Conservation (phyloP, 2,113 vertebrate species). For the Pampusana beccarii region DNA sequence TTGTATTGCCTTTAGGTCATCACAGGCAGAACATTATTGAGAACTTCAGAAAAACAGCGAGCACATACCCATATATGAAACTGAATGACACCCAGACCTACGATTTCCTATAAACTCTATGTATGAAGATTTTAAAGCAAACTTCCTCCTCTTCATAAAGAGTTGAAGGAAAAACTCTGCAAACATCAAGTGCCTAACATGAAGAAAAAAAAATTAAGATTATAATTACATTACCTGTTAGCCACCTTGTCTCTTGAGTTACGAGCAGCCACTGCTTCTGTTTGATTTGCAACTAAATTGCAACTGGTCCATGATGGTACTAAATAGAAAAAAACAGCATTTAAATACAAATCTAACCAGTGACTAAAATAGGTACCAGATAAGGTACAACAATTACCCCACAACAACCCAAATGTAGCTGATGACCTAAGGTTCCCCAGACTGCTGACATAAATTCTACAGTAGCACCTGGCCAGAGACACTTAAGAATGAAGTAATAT, state of each 20-base stretch:
- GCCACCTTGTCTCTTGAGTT: slow-evolving; percentile 80
- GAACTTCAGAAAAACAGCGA: neutral
- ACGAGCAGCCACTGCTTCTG: slow-evolving; percentile 60
- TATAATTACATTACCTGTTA: slow-evolving; percentile 79
- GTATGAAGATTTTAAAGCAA: neutral
- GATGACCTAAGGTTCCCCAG: neutral
- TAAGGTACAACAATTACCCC: neutral
- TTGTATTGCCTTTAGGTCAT: neutral
- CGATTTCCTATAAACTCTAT: neutral
- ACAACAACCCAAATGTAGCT: neutral
- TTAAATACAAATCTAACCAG: neutral
- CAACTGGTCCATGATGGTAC: slow-evolving; percentile 82
- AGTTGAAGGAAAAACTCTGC: neutral
- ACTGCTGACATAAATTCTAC: neutral
- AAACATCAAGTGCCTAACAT: neutral
- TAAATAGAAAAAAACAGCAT: slow-evolving; percentile 62
- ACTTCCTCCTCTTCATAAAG: neutral
- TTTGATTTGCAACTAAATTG: slow-evolving; percentile 21
- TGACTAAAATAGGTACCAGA: neutral
- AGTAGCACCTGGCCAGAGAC: neutral
- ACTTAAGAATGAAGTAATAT: neutral
- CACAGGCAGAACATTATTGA: neutral
- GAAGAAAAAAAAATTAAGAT: neutral
- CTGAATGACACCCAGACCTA: neutral
- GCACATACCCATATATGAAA: neutral